phyloP scores from a whole-genome alignment of 30 jellyfish, hydroid and myxozoan genomes.

The Chironex yamaguchii region DNA sequence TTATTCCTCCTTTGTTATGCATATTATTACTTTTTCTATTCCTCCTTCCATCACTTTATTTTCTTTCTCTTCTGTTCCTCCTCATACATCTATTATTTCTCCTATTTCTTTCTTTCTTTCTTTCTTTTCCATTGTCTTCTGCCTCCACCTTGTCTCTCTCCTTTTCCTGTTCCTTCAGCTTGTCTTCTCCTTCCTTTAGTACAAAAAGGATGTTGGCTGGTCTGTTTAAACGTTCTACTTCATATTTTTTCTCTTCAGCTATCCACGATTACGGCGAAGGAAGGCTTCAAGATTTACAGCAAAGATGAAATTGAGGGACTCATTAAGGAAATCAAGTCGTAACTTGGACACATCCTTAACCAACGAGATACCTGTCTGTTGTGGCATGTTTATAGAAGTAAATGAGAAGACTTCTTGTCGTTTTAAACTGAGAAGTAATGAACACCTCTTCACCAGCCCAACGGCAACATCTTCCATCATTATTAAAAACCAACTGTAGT shows the following conservation, averaged over 20 bases:
- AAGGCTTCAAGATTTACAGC: slow-evolving; percentile 86
- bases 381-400: no score
- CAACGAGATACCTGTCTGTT: no score
- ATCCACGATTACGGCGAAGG: slow-evolving; percentile 92
- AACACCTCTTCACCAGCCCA: no score
- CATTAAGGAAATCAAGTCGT: slow-evolving; percentile 79
- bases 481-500: no score
- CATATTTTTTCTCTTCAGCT: slow-evolving; percentile 54
- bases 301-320: slow-evolving; percentile 91
- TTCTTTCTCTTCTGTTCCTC: not conserved
- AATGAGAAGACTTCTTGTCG: no score
- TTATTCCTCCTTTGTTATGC: no score
- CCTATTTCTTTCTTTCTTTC: not conserved
- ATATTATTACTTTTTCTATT: no score
- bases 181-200: not conserved
- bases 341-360: no score
- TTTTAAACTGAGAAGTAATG: no score
- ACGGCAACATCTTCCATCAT: no score
- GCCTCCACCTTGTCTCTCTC: not conserved
- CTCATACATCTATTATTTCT: not conserved
- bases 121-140: not conserved
- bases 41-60: not conserved
- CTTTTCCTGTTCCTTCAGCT: not conserved
- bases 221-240: not conserved
- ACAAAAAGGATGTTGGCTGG: not conserved